Conservation (phyloP, 1,140 invertebrate species). For the Zaprionus taronus region DNA sequence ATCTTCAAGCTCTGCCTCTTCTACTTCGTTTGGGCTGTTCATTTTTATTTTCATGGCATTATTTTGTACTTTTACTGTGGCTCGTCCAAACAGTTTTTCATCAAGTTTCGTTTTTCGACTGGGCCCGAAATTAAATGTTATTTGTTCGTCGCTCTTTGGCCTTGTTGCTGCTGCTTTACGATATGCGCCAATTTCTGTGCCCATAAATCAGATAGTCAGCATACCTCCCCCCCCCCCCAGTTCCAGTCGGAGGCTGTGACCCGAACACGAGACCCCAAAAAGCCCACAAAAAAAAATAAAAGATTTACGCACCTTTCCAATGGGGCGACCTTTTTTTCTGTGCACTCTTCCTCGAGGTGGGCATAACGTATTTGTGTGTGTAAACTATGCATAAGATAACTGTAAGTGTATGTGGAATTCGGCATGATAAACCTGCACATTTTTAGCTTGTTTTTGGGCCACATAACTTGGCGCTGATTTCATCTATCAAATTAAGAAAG, state of each 20-base stretch:
- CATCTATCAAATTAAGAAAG: conserved; percentile 81
- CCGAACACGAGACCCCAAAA: background rate
- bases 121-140: conserved; percentile 75
- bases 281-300: conserved; percentile 16
- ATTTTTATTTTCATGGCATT: conserved; percentile 74
- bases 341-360: background rate
- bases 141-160: conserved; percentile 53
- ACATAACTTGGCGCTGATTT: conserved; percentile 74
- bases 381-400: background rate
- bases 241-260: background rate
- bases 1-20: background rate
- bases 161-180: conserved; percentile 62
- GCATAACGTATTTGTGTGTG: background rate
- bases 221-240: background rate
- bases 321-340: conserved; percentile 45
- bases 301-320: conserved; percentile 71
- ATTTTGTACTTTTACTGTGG: conserved; percentile 53
- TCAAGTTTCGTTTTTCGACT: conserved; percentile 57
- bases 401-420: background rate
- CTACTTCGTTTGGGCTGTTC: conserved; percentile 39
- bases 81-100: conserved; percentile 67
- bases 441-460: conserved; percentile 9
- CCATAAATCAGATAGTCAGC: conserved; percentile 64
- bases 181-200: conserved; percentile 66
- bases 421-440: background rate